phyloP scores from a whole-genome alignment of 2,797 vertebrate species.

The Distichodus sexfasciatus region DNA sequence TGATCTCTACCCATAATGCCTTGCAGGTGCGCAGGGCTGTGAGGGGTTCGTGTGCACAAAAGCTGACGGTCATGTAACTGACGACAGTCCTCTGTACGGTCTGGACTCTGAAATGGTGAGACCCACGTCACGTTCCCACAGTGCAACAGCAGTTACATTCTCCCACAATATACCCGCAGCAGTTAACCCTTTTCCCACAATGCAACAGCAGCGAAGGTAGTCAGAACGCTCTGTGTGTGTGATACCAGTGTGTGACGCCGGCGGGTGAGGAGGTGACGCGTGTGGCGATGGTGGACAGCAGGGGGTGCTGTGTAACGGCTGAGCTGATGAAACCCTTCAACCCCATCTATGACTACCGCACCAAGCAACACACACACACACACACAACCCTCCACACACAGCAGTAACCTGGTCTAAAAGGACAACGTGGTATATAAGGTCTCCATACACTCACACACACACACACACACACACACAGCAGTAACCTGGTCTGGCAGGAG shows the following conservation, averaged over 20 bases:
- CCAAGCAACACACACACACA: slow-evolving; percentile 67
- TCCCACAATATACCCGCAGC: no score
- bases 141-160: not conserved
- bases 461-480: no score
- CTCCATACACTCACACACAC: not conserved
- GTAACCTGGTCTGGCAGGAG: no score
- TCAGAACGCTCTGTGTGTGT: not conserved
- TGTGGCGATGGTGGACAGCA: slow-evolving; percentile 81
- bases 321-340: slow-evolving; percentile 84
- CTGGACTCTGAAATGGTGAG: slow-evolving; percentile 94
- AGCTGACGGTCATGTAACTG: slow-evolving; percentile 67
- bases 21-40: slow-evolving; percentile 70
- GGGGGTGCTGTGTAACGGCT: slow-evolving; percentile 79
- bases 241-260: slow-evolving; percentile 78
- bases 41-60: slow-evolving; percentile 72
- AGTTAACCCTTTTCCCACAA: no score
- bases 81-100: slow-evolving; percentile 85
- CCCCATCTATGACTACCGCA: slow-evolving; percentile 69
- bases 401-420: no score
- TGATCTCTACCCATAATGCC: not conserved
- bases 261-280: slow-evolving; percentile 79
- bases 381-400: slow-evolving; percentile 11
- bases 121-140: not conserved
- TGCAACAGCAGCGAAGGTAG: not conserved
- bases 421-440: no score